Percentiles rank a stretch among this genome's conserved stretches.
These are phyloP conservation scores for Aethes cnicana DNA, from an alignment of 2,888 invertebrate species.

Conservation along the genomic window DNA sequence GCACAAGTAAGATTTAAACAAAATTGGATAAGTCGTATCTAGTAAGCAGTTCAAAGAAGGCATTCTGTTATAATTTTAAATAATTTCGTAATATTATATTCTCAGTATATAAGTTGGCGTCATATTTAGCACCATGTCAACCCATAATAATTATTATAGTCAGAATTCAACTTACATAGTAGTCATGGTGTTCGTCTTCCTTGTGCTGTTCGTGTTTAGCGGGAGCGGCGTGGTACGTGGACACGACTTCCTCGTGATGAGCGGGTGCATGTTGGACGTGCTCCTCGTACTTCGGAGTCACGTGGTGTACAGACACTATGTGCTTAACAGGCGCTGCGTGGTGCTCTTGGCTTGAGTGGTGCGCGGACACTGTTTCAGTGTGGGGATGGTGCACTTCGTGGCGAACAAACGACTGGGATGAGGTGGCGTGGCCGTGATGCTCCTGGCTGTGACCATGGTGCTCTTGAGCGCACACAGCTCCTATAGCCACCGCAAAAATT, in stretches of 20 bases:
- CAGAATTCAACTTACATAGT: not conserved
- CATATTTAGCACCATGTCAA: too few species aligned
- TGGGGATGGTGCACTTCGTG: conserved; percentile 37
- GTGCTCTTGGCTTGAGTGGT: conserved; percentile 22
- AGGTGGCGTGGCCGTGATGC: conserved; percentile 40
- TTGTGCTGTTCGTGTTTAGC: conserved; percentile 15
- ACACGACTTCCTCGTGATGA: conserved; percentile 33
- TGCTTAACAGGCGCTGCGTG: conserved; percentile 28
- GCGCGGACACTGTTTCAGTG: conserved; percentile 7
- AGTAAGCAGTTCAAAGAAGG: too few species aligned
- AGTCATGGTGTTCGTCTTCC: conserved; percentile 2
- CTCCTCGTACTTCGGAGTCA: conserved; percentile 31
- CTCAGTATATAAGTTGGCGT: too few species aligned
- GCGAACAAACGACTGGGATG: conserved; percentile 46
- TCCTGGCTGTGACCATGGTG: conserved; percentile 38
- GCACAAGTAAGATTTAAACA: too few species aligned
- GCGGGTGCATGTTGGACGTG: conserved; percentile 21
- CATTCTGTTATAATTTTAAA: too few species aligned
- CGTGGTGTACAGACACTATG: conserved; percentile 33
- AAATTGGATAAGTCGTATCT: too few species aligned
- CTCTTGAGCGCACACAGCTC: conserved; percentile 46
- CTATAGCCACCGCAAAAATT: conserved; percentile 33
- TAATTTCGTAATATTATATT: too few species aligned
- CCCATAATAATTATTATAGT: too few species aligned
- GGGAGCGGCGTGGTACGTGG: conserved; percentile 29